phyloP scores from a whole-genome alignment of 2,113 vertebrate species.

The Crypturellus undulatus region DNA sequence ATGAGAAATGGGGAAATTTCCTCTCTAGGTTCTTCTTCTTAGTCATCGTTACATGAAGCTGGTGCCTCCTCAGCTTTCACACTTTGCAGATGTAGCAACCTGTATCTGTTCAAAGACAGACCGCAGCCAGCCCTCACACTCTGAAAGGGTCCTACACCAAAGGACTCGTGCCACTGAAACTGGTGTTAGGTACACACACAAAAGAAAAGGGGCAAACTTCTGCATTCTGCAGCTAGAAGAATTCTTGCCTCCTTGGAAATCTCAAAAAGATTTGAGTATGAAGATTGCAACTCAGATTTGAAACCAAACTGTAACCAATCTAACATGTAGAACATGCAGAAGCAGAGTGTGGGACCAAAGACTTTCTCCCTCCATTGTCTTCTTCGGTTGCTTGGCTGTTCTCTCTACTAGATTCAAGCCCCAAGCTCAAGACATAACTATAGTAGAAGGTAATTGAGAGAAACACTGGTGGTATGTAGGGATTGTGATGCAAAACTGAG shows the following conservation, averaged over 20 bases:
- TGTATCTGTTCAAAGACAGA: neutral
- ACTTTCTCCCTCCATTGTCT: neutral
- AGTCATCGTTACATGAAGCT: neutral
- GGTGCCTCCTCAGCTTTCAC: neutral
- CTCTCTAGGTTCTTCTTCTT: neutral
- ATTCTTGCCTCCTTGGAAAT: neutral
- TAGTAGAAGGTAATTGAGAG: fast-evolving
- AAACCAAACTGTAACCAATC: neutral
- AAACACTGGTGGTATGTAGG: neutral
- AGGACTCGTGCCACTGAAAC: neutral
- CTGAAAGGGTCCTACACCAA: neutral
- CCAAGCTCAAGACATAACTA: neutral
- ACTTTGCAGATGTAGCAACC: neutral
- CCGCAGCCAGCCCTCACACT: neutral
- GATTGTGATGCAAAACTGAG: neutral
- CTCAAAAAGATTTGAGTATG: neutral
- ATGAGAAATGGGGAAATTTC: neutral
- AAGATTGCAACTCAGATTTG: neutral
- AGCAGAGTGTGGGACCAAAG: neutral
- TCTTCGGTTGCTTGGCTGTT: neutral
- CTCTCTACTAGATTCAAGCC: neutral
- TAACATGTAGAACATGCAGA: neutral
- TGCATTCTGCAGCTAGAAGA: neutral
- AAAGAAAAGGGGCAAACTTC: neutral
- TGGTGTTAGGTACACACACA: neutral